A percentile compares a stretch with the other conserved stretches of the same genome.
phyloP scores from a whole-genome alignment of 2,797 vertebrate genomes.

The Liparis tanakae region DNA sequence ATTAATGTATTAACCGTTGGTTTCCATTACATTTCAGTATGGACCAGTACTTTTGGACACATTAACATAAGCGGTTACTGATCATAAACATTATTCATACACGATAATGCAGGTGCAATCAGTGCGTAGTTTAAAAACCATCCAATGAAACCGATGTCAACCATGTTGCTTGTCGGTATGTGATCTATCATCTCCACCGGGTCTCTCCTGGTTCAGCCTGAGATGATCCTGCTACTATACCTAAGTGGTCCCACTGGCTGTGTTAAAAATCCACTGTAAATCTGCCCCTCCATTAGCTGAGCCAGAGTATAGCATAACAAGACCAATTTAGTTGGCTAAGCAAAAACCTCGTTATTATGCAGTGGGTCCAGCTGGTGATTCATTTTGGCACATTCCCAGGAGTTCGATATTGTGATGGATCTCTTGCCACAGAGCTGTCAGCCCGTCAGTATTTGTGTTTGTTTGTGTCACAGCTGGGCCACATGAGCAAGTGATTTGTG shows the following conservation, averaged over 20 bases:
- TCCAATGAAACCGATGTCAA: background rate
- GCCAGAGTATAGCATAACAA: constrained; percentile 42
- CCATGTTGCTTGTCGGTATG: background rate
- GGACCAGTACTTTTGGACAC: background rate
- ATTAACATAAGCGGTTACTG: background rate
- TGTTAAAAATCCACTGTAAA: constrained; percentile 46
- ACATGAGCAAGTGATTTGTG: constrained; percentile 67
- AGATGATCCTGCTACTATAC: constrained; percentile 17
- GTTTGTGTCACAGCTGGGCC: constrained; percentile 64
- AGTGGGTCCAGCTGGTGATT: constrained; percentile 53
- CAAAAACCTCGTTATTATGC: constrained; percentile 47
- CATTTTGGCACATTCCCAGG: constrained; percentile 51
- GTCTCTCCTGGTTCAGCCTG: constrained; percentile 9
- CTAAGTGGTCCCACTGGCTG: constrained; percentile 37
- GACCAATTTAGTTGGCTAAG: constrained; percentile 43
- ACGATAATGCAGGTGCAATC: background rate
- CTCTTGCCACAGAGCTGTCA: constrained; percentile 67
- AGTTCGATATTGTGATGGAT: constrained; percentile 67
- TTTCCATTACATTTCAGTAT: background rate
- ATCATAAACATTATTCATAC: background rate
- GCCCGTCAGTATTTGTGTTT: constrained; percentile 70
- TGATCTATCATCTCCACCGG: background rate
- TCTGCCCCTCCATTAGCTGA: constrained; percentile 39
- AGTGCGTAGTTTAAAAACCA: background rate
- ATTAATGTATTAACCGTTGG: background rate